These are phyloP conservation scores for Drosophila cognata DNA, from an alignment of 2,888 invertebrate genomes.

Conservation along the genomic window DNA sequence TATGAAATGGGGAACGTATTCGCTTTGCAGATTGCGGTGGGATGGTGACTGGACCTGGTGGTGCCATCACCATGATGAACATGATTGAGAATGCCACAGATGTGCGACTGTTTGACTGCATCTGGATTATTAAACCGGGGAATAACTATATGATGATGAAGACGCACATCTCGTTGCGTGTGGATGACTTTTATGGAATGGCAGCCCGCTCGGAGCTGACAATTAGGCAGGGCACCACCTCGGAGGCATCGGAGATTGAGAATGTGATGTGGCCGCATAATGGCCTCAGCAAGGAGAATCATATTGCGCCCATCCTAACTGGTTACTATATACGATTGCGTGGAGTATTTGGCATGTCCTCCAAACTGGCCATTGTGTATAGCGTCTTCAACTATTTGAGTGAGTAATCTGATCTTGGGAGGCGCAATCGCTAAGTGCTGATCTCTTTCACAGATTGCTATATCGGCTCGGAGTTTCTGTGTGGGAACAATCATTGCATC, in stretches of 20 bases:
- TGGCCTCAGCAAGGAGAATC: conserved; percentile 86
- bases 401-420: conserved; percentile 74
- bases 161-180: conserved; percentile 88
- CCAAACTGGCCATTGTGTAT: conserved; percentile 89
- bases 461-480: conserved; percentile 89
- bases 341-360: conserved; percentile 88
- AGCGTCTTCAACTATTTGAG: conserved; percentile 90
- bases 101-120: conserved; percentile 88
- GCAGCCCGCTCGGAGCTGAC: conserved; percentile 88
- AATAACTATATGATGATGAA: conserved; percentile 88
- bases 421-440: background rate
- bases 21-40: conserved; percentile 89
- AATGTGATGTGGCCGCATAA: conserved; percentile 86
- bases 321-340: conserved; percentile 90
- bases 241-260: conserved; percentile 87
- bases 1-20: background rate
- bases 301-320: conserved; percentile 87
- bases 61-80: conserved; percentile 91
- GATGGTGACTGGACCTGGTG: conserved; percentile 89
- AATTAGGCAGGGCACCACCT: conserved; percentile 89
- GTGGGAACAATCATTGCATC: conserved; percentile 90
- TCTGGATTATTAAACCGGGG: conserved; percentile 90
- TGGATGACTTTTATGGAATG: conserved; percentile 87
- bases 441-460: conserved; percentile 87
- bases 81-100: conserved; percentile 87